Evolutionary conservation across 2,113 vertebrate genomes (phyloP).

Genomic region (Myrmecophaga tridactyla): DNA sequence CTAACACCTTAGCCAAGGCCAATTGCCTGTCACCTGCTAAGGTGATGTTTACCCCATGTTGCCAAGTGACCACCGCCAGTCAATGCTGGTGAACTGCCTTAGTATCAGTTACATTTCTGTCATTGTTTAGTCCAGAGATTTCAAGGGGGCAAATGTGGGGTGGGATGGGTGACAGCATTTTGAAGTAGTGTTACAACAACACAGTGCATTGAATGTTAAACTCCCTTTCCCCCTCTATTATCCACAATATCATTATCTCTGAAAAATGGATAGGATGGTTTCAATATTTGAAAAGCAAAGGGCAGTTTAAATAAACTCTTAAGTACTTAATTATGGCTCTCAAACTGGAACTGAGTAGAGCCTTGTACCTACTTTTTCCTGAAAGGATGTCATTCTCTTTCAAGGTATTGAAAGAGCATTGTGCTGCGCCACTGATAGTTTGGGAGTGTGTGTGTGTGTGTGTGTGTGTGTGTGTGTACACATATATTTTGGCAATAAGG

Average conservation of each 20-base stretch:
- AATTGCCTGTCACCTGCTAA: not conserved
- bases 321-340: slow-evolving; percentile 11
- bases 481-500: not conserved
- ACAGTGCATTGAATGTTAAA: not conserved
- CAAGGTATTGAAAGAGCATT: not conserved
- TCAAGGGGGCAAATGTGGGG: not conserved
- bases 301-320: not conserved
- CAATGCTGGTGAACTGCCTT: not conserved
- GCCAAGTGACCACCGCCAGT: not conserved
- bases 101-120: slow-evolving; percentile 1
- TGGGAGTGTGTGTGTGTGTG: not conserved
- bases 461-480: no score
- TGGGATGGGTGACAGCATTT: not conserved
- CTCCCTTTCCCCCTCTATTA: not conserved
- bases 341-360: not conserved
- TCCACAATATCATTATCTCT: not conserved
- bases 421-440: not conserved
- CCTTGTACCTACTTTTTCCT: not conserved
- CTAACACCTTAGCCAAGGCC: not conserved
- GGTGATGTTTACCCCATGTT: not conserved
- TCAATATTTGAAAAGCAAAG: not conserved
- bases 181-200: not conserved
- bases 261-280: not conserved
- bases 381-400: slow-evolving; percentile 15
- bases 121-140: not conserved